Percentiles rank a stretch among this genome's conserved stretches.
phyloP scores from a whole-genome alignment of 2,888 invertebrate genomes.

The Resseliella maxima region DNA sequence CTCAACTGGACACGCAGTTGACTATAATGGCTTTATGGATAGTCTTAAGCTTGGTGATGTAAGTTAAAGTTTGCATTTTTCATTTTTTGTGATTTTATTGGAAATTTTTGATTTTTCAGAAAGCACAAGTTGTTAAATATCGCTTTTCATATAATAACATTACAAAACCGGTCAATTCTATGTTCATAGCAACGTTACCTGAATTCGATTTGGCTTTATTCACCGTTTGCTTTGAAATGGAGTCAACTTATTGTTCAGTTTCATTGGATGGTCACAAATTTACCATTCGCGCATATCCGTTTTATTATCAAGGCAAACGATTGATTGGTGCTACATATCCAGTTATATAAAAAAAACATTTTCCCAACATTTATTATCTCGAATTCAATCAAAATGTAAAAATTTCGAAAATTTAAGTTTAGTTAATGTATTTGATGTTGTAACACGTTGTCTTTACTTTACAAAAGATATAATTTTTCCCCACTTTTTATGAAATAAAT shows the following conservation, averaged over 20 bases:
- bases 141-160: conserved; percentile 78
- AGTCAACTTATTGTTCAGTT: conserved; percentile 81
- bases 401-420: too few relatives aligned
- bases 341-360: conserved; percentile 78
- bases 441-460: too few relatives aligned
- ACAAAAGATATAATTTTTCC: too few relatives aligned
- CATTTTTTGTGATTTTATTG: background rate
- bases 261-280: conserved; percentile 78
- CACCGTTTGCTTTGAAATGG: conserved; percentile 84
- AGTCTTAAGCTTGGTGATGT: conserved; percentile 78
- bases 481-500: too few relatives aligned
- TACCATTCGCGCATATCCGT: conserved; percentile 79
- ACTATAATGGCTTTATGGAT: conserved; percentile 84
- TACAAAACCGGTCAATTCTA: conserved; percentile 80
- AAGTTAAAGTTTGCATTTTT: conserved; percentile 65
- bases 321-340: conserved; percentile 86
- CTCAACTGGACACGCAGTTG: conserved; percentile 64
- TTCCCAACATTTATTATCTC: background rate
- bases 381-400: too few relatives aligned
- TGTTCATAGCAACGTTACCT: conserved; percentile 89
- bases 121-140: conserved; percentile 79
- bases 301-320: conserved; percentile 80
- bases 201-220: conserved; percentile 92
- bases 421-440: too few relatives aligned
- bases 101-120: conserved; percentile 68